Evolutionary conservation across 2,797 vertebrate species (phyloP).

Genomic region (Anomalospiza imberbis): DNA sequence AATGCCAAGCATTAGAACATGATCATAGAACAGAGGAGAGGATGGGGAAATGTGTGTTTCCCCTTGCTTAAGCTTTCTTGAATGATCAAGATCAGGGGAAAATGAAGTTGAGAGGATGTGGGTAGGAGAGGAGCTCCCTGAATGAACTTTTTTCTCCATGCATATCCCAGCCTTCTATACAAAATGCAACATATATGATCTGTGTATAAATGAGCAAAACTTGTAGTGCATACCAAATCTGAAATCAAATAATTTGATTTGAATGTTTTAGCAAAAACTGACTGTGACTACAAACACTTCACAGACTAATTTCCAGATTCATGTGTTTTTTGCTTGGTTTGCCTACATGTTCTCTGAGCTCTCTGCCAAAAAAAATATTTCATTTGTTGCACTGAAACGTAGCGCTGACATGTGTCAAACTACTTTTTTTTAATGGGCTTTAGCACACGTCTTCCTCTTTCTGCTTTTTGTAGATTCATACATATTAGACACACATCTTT

Average conservation of each 20-base stretch:
- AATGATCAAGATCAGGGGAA: not conserved
- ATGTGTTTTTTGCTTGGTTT: constrained; percentile 17
- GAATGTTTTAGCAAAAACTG: constrained; percentile 12
- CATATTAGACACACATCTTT: constrained; percentile 61
- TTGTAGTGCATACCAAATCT: not conserved
- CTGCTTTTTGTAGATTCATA: constrained; percentile 34
- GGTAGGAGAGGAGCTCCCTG: not conserved
- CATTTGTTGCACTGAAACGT: not conserved
- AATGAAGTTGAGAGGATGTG: not conserved
- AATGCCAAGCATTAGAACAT: not conserved
- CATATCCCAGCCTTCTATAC: not conserved
- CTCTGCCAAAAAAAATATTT: constrained; percentile 7
- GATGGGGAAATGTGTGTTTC: not conserved
- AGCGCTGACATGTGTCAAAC: not conserved
- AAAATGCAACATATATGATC: not conserved
- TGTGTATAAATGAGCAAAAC: constrained; percentile 23
- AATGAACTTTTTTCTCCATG: not conserved
- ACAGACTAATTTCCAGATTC: constrained; percentile 42
- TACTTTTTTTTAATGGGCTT: not conserved
- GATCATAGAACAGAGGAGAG: not conserved
- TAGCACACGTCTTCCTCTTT: not conserved
- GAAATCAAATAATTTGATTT: not conserved
- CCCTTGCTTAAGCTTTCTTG: not conserved
- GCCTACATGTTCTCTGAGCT: not conserved
- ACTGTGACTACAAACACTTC: constrained; percentile 17